A percentile compares a stretch with the other conserved stretches of the same genome.
phyloP scores from a whole-genome alignment of 2,797 vertebrate species.

The Argentina silus region DNA sequence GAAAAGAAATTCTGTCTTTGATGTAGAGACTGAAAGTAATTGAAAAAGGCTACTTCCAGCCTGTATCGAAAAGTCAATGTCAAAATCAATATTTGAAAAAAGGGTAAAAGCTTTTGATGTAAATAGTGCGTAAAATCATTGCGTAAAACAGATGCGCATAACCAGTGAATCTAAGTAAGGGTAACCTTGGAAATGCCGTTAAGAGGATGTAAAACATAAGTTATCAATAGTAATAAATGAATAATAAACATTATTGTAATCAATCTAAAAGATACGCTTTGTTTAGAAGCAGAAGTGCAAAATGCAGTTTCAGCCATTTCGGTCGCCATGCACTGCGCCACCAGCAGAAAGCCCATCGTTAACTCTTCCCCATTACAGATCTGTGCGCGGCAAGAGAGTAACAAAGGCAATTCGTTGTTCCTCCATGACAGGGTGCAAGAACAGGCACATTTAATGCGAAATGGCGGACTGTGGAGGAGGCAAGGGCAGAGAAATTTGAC shows the following conservation, averaged over 20 bases:
- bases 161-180: background rate
- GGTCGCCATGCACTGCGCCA: constrained; percentile 5
- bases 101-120: too few species aligned
- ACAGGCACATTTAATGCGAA: constrained; percentile 25
- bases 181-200: background rate
- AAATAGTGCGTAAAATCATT: background rate
- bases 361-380: constrained; percentile 11
- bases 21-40: too few species aligned
- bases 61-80: too few species aligned
- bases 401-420: constrained; percentile 29
- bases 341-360: constrained; percentile 6
- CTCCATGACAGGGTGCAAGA: constrained; percentile 32
- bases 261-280: background rate
- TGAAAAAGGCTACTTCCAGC: too few species aligned
- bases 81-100: too few species aligned
- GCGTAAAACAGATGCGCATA: background rate
- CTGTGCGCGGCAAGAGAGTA: constrained; percentile 9
- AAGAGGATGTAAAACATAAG: background rate
- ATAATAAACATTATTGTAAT: background rate
- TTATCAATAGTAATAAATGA: background rate
- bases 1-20: too few species aligned
- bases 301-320: constrained; percentile 20
- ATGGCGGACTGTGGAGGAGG: constrained; percentile 40
- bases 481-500: constrained; percentile 30
- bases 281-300: background rate